Base-by-base conservation (phyloP, 1,140 invertebrate genomes). In the Dryas iulia region DNA sequence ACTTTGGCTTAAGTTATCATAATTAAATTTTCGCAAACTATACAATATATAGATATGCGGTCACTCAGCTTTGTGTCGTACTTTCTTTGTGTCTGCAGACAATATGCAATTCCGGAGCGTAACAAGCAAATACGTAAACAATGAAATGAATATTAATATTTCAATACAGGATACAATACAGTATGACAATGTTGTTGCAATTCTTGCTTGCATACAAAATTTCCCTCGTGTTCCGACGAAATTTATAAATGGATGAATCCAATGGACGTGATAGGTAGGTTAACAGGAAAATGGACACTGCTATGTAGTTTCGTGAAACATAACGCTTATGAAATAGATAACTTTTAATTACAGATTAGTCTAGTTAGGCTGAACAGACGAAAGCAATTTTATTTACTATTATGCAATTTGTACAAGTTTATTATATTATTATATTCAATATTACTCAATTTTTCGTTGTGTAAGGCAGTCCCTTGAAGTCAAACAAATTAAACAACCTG, bases 81-180 rank as follows among this genome's bases (percentile, higher is more conserved):
- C n/a, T 47, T 47, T 47, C 39, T 47, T 3, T 47, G 39, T 47
- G 8, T 47, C 7, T 47, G 10, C 21, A 18, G 14, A 47, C n/a
- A 8, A 47, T 47, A 47, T 47, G 14, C 14, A 47, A 47, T 21
- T 18, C 18, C 21, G 39, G 8, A 18, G 5, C 39, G n/a, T 39
- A 21, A 47, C 39, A 21, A 47, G 39, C 6, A 21, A 47, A 18
- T 21, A 18, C 39, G 39, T 47, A 18, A 47, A 18, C 39, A 47
- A 47, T 47, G 39, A 21, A 7, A 47, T 47, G 14, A 47, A 47
- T 47, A 47, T 47, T 47, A 47, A 47, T 47, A 47, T 47, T 47
- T 21, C 39, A 47, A 47, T 47, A 47, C 18, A 5, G 14, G n/a
- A 47, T 18, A 21, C 14, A 18, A 35, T 14, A 35, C 33, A 35